phyloP scores from a whole-genome alignment of 2,113 vertebrate species.

The Eptesicus fuscus region DNA sequence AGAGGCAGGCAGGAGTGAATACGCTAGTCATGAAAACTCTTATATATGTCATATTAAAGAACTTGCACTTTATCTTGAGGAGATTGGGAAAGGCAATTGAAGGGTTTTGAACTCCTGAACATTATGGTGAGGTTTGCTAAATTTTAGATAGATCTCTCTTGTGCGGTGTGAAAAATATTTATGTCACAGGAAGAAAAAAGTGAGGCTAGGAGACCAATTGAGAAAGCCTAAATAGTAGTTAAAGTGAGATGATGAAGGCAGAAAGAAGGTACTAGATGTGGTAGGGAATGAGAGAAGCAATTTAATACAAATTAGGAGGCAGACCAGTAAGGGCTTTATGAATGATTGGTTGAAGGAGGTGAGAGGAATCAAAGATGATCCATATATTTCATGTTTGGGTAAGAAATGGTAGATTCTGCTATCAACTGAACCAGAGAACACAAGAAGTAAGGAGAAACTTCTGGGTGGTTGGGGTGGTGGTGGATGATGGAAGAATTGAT shows the following conservation, averaged over 20 bases:
- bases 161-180: background rate
- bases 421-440: background rate
- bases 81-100: background rate
- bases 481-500: background rate
- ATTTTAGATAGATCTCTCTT: constrained; percentile 8
- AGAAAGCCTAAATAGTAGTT: background rate
- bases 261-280: background rate
- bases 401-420: background rate
- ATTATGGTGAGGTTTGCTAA: background rate
- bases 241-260: background rate
- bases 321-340: constrained; percentile 2
- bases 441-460: background rate
- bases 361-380: background rate
- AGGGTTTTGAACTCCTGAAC: background rate
- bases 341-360: background rate
- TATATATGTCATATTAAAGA: background rate
- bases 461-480: background rate
- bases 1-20: background rate
- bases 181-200: background rate
- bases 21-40: background rate
- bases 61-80: background rate
- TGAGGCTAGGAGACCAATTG: background rate
- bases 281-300: background rate
- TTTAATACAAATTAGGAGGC: constrained; percentile 9
- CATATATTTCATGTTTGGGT: background rate